Evolutionary conservation across 2,888 invertebrate genomes (phyloP).

Genomic region (Drosophila stalkeri): DNA sequence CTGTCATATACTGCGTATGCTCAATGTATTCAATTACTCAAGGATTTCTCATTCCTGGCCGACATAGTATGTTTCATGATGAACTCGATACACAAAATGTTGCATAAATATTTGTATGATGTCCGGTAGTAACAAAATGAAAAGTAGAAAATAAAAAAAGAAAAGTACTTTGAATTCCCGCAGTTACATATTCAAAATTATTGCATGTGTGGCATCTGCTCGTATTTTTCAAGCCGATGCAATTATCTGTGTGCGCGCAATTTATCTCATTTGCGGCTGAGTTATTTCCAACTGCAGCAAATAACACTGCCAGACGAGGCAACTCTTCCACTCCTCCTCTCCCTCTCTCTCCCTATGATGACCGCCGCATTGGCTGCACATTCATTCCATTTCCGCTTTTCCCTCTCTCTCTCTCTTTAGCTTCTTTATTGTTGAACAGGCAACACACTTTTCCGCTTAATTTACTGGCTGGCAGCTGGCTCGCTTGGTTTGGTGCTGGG

Average conservation of each 20-base stretch:
- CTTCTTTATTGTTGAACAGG: conserved; percentile 53
- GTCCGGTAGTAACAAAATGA: not conserved
- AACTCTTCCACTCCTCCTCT: not conserved
- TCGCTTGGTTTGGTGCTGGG: conserved; percentile 27
- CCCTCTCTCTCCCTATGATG: not conserved
- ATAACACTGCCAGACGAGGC: conserved; percentile 52
- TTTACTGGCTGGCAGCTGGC: conserved; percentile 77
- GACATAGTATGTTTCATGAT: conserved; percentile 47
- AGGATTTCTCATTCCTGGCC: conserved; percentile 14
- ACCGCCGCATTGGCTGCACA: not conserved
- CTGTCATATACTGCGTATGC: conserved; percentile 42
- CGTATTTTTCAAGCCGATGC: conserved; percentile 45
- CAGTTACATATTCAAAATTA: conserved; percentile 41
- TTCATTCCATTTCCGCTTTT: not conserved
- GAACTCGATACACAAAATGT: not conserved
- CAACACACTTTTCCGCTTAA: conserved; percentile 82
- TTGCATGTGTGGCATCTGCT: conserved; percentile 54
- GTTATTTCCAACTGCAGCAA: conserved; percentile 80
- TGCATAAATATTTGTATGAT: conserved; percentile 54
- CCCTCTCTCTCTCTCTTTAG: conserved; percentile 20
- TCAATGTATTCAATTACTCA: conserved; percentile 57
- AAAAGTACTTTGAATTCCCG: conserved; percentile 20
- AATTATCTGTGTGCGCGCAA: conserved; percentile 80
- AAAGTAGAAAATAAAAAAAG: not conserved
- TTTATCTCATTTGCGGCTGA: conserved; percentile 84